These are phyloP conservation scores for Ips nitidus DNA, from an alignment of 1,140 invertebrate genomes.

Conservation along the genomic window DNA sequence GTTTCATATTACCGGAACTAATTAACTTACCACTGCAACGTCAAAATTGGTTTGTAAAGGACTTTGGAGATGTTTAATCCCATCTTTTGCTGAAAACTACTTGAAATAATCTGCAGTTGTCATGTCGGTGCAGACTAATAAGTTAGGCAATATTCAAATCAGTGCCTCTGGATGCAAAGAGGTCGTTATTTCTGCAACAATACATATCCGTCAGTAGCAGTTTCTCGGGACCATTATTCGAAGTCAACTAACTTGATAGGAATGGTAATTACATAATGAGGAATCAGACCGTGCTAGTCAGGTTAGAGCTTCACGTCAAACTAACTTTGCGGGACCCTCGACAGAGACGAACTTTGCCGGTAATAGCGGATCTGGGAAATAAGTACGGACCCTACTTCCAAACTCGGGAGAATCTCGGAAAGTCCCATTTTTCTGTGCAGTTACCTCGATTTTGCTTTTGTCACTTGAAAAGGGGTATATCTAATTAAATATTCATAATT, in stretches of 20 bases:
- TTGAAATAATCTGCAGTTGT: background rate
- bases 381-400: too few relatives aligned
- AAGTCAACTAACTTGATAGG: conserved; percentile 31
- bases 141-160: too few relatives aligned
- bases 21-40: too few relatives aligned
- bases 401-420: too few relatives aligned
- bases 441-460: too few relatives aligned
- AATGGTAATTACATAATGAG: conserved; percentile 37
- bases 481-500: too few relatives aligned
- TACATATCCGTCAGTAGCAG: conserved; percentile 26
- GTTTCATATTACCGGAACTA: too few relatives aligned
- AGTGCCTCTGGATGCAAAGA: background rate
- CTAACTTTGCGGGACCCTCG: conserved; percentile 29
- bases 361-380: background rate
- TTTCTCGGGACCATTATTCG: conserved; percentile 19
- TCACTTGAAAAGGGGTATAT: too few relatives aligned
- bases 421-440: too few relatives aligned
- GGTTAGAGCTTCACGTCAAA: conserved; percentile 30
- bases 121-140: background rate
- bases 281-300: conserved; percentile 27
- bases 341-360: conserved; percentile 18
- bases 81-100: background rate
- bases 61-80: too few relatives aligned
- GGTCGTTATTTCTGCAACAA: conserved; percentile 16
- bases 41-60: too few relatives aligned